Evolutionary conservation across 2,888 invertebrate genomes (phyloP).

Genomic region (Vesta saturnalis): DNA sequence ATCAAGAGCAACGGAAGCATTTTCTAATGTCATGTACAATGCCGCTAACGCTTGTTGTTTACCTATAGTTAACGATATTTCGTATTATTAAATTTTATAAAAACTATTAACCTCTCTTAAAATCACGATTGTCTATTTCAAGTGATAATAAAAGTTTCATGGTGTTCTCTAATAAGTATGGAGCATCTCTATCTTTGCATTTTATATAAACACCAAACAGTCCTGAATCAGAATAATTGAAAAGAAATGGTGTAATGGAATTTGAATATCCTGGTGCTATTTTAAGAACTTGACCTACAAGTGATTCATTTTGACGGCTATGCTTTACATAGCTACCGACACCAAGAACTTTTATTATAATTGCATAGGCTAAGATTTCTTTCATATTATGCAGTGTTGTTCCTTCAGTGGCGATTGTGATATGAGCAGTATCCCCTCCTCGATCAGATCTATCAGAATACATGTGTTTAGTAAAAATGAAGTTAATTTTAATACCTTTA

Average conservation of each 20-base stretch:
- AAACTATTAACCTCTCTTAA: conserved; percentile 70
- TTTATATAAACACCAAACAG: conserved; percentile 84
- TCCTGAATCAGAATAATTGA: conserved; percentile 86
- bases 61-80: conserved; percentile 20
- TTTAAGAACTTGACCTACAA: conserved; percentile 71
- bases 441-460: conserved; percentile 72
- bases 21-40: conserved; percentile 70
- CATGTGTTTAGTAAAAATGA: background rate
- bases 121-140: conserved; percentile 71
- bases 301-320: conserved; percentile 71
- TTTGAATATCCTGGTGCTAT: conserved; percentile 66
- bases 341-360: conserved; percentile 78
- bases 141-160: conserved; percentile 69
- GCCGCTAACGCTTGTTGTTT: conserved; percentile 76
- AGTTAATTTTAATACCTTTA: background rate
- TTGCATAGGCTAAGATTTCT: conserved; percentile 75
- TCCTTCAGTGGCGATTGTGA: conserved; percentile 81
- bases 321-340: conserved; percentile 78
- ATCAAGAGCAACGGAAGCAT: no score
- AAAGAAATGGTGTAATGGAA: conserved; percentile 78
- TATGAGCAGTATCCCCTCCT: conserved; percentile 73
- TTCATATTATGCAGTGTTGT: conserved; percentile 72
- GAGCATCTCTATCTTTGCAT: conserved; percentile 72
- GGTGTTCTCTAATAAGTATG: conserved; percentile 72
- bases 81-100: background rate